Percentiles rank a stretch among this genome's conserved stretches.
These are phyloP conservation scores for Cladorhizidae sp. DNA, from an alignment of 37 sponge, comb jelly and placozoan species.

Conservation along the genomic window DNA sequence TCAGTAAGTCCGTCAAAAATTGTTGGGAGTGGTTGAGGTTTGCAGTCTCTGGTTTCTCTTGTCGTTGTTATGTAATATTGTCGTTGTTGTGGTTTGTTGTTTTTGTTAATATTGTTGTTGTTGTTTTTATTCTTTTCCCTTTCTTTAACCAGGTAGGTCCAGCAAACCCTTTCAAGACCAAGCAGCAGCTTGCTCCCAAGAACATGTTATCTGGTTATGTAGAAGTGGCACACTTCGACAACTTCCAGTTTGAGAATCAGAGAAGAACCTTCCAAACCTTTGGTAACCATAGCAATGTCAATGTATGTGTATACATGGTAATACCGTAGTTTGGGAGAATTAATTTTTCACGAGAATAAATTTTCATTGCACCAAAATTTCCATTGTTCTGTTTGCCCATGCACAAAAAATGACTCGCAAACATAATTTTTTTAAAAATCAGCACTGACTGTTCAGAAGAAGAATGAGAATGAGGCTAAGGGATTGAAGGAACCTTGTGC, in stretches of 20 bases:
- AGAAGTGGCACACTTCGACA: constrained; percentile 84
- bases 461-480: neutral
- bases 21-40: neutral
- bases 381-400: no score
- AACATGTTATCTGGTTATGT: constrained; percentile 87
- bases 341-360: no score
- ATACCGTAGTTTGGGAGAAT: no score
- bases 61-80: neutral
- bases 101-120: no score
- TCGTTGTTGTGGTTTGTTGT: neutral
- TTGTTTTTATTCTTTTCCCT: neutral
- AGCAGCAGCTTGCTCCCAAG: constrained; percentile 83
- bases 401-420: no score
- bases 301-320: no score
- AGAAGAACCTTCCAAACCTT: constrained; percentile 85
- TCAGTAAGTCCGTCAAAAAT: no score
- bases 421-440: no score
- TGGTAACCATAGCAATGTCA: no score
- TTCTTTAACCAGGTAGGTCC: constrained; percentile 83
- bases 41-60: neutral
- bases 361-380: no score
- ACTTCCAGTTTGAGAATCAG: constrained; percentile 96
- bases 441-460: neutral
- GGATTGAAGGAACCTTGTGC: no score
- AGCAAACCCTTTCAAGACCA: constrained; percentile 86